A percentile compares a stretch with the other conserved stretches of the same genome.
phyloP scores from a whole-genome alignment of 2,888 invertebrate species.

The Andricus quercusramuli region DNA sequence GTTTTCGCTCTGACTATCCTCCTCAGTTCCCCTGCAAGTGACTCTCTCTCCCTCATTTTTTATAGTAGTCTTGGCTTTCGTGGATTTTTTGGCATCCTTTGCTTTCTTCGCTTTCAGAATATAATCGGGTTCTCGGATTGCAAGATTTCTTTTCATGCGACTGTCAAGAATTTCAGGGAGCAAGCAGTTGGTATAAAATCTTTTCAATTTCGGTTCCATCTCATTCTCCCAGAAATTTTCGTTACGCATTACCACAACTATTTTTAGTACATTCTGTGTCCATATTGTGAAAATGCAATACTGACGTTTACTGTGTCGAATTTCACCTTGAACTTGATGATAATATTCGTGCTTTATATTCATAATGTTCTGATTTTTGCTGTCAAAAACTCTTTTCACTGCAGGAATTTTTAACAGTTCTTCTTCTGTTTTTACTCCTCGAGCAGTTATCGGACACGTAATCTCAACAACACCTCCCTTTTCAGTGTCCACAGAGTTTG shows the following conservation, averaged over 20 bases:
- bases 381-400: slow-evolving; percentile 38
- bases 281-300: slow-evolving; percentile 39
- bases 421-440: slow-evolving; percentile 42
- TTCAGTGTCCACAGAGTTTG: not conserved
- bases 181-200: slow-evolving; percentile 26
- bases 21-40: too few relatives aligned
- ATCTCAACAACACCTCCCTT: slow-evolving; percentile 53
- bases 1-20: too few relatives aligned
- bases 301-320: slow-evolving; percentile 25
- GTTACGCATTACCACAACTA: slow-evolving; percentile 18
- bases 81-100: not conserved
- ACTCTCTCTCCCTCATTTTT: too few relatives aligned
- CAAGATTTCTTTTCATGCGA: not conserved
- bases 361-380: too few relatives aligned
- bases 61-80: too few relatives aligned
- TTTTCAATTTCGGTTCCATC: slow-evolving; percentile 11
- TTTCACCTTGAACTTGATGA: slow-evolving; percentile 41
- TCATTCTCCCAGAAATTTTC: slow-evolving; percentile 42
- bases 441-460: slow-evolving; percentile 45
- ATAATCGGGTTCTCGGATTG: slow-evolving; percentile 42
- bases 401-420: slow-evolving; percentile 35
- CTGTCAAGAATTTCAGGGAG: slow-evolving; percentile 45
- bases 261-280: slow-evolving; percentile 6
- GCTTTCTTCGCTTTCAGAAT: slow-evolving; percentile 42
- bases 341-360: slow-evolving; percentile 16